Evolutionary conservation across 2,888 invertebrate species (phyloP), one percentile per base, ranked within the genome.

Genomic region (Pocota personata): DNA sequence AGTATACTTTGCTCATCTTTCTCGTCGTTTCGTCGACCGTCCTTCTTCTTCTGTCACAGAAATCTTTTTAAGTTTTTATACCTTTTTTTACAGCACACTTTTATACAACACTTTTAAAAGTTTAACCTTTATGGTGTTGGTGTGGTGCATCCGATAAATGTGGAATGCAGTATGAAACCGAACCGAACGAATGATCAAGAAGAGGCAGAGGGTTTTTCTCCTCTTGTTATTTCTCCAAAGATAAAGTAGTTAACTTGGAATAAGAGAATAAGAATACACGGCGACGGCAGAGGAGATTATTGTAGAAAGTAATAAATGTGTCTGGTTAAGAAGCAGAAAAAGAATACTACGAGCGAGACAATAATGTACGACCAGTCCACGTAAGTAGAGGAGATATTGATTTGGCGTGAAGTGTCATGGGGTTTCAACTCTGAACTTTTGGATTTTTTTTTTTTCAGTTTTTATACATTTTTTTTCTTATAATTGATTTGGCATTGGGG

Each of bases 401-500:
- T 73, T 75, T 75, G 60, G 55, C 69, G 66, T 78, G 52, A 72
- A 73, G 67, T 67, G 69, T 79, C 62, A 67, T 48, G 57, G 48
- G 40, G 46, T 60, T 60, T 73, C 73, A 73, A 82, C 78, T 83
- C 30, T 78, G 72, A 83, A 66, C 82, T 77, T 72, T 75, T 67
- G 12, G 12, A 21, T 55, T 24, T 48, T 30, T 55, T 60, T 55
- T 55, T 3, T 55, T 19, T 37, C 55, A 3, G 2, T 57, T 66
- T 77, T 16, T 19, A 3, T 37, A 67, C 4, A 16, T 37, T 10
- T 14, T 30, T 73, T 40, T 43, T 14, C 14, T 64, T 35, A 50
- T 77, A 82, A 82, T 82, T 82, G 82, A 82, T 77, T 77, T 30
- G 82, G 46, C 82, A 83, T 77, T 83, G 82, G 71, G 5, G 12